A percentile compares a stretch with the other conserved stretches of the same genome.
These are phyloP conservation scores for Cactoblastis cactorum DNA, from an alignment of 2,888 invertebrate species.

Conservation along the genomic window DNA sequence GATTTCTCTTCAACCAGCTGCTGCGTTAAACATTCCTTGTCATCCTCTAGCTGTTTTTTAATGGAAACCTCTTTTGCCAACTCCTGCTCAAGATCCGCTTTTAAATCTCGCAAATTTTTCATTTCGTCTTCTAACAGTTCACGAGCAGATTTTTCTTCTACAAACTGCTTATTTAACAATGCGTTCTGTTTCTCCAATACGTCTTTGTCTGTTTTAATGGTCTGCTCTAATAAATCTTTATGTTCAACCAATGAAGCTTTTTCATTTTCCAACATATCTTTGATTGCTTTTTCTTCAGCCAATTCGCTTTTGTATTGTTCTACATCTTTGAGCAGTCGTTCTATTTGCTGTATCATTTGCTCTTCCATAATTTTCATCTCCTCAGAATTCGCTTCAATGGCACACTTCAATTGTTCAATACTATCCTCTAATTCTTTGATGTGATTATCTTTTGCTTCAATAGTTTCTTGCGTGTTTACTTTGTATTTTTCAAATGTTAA, in stretches of 20 bases:
- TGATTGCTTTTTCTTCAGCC: conserved; percentile 18
- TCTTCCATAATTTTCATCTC: conserved; percentile 10
- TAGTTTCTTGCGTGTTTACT: conserved; percentile 5
- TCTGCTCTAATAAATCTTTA: background rate
- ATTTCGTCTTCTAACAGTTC: background rate
- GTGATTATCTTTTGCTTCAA: conserved; percentile 30
- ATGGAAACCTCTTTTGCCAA: background rate
- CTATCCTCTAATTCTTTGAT: conserved; percentile 5
- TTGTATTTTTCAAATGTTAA: conserved; percentile 37
- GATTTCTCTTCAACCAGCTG: conserved; percentile 41
- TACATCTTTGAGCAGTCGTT: conserved; percentile 5
- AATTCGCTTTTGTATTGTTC: conserved; percentile 12
- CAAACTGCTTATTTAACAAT: conserved; percentile 7
- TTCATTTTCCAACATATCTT: conserved; percentile 20
- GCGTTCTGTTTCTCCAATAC: background rate
- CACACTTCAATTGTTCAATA: conserved; percentile 18
- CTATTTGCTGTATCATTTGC: conserved; percentile 3
- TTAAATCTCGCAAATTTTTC: background rate
- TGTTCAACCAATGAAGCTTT: conserved; percentile 10
- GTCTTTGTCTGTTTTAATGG: background rate
- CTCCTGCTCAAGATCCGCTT: background rate
- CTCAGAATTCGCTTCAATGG: conserved; percentile 2
- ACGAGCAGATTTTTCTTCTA: conserved; percentile 9
- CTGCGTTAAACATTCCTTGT: conserved; percentile 37
- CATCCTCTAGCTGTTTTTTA: conserved; percentile 25